These are phyloP conservation scores for Terrapene triunguis DNA, from an alignment of 2,113 vertebrate genomes.

Conservation along the genomic window DNA sequence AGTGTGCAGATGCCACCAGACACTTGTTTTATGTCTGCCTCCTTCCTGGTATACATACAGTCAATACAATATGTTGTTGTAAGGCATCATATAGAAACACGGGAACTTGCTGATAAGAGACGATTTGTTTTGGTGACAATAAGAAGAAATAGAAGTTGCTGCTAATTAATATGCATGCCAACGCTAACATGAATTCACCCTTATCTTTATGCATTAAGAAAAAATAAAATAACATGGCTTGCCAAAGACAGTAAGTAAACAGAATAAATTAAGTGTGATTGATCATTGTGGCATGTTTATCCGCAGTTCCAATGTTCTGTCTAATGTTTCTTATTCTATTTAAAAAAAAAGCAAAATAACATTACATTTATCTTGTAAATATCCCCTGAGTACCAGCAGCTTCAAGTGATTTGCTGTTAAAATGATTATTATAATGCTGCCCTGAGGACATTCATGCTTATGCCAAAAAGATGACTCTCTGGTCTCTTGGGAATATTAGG, in stretches of 20 bases:
- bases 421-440: not conserved
- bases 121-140: slow-evolving; percentile 4
- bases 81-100: not conserved
- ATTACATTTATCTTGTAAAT: not conserved
- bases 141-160: slow-evolving; percentile 37
- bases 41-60: not conserved
- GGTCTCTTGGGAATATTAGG: not conserved
- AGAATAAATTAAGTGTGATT: rapidly evolving
- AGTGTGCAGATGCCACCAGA: not conserved
- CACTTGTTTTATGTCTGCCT: not conserved
- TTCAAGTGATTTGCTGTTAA: not conserved
- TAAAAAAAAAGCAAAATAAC: not conserved
- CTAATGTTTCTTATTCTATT: not conserved
- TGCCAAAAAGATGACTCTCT: not conserved
- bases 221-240: not conserved
- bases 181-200: not conserved
- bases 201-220: not conserved
- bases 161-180: not conserved
- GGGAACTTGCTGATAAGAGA: not conserved
- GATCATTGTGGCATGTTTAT: not conserved
- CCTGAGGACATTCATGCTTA: not conserved
- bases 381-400: not conserved
- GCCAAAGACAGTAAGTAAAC: not conserved
- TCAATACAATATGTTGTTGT: not conserved
- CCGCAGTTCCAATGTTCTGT: not conserved